Evolutionary conservation across 2,797 vertebrate genomes (phyloP).

Genomic region (Ctenopoma kingsleyae): DNA sequence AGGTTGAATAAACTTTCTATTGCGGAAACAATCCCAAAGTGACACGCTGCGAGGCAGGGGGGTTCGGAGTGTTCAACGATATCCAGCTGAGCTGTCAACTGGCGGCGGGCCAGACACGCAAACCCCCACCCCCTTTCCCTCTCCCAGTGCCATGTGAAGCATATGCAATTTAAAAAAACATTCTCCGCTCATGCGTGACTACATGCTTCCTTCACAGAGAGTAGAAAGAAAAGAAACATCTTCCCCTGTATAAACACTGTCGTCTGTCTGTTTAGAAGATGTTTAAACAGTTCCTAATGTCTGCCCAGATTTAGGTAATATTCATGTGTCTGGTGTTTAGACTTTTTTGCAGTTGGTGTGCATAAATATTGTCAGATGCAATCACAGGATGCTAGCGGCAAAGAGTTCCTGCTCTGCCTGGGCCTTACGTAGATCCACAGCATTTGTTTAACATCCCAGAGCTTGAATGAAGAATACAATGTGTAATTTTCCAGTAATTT

Average conservation of each 20-base stretch:
- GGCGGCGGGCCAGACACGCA: slow-evolving; percentile 93
- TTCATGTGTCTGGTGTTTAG: slow-evolving; percentile 70
- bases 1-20: slow-evolving; percentile 97
- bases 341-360: slow-evolving; percentile 58
- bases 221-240: slow-evolving; percentile 73
- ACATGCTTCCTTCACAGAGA: slow-evolving; percentile 77
- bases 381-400: slow-evolving; percentile 56
- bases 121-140: slow-evolving; percentile 74
- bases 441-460: slow-evolving; percentile 57
- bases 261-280: slow-evolving; percentile 78
- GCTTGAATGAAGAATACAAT: slow-evolving; percentile 28
- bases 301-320: slow-evolving; percentile 74
- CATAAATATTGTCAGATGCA: slow-evolving; percentile 80
- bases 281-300: slow-evolving; percentile 81
- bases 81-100: slow-evolving; percentile 96
- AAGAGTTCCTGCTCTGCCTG: slow-evolving; percentile 53
- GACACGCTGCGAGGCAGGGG: slow-evolving; percentile 88
- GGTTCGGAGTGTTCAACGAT: slow-evolving; percentile 90
- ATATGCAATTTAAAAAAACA: slow-evolving; percentile 85
- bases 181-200: slow-evolving; percentile 86
- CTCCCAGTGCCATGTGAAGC: slow-evolving; percentile 86
- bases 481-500: slow-evolving; percentile 52
- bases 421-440: slow-evolving; percentile 31
- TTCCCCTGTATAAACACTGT: slow-evolving; percentile 78
- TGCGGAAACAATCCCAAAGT: slow-evolving; percentile 93